Percentiles rank a stretch among this genome's conserved stretches.
Conservation (phyloP, 2,113 vertebrate species). For the Entelurus aequoreus region DNA sequence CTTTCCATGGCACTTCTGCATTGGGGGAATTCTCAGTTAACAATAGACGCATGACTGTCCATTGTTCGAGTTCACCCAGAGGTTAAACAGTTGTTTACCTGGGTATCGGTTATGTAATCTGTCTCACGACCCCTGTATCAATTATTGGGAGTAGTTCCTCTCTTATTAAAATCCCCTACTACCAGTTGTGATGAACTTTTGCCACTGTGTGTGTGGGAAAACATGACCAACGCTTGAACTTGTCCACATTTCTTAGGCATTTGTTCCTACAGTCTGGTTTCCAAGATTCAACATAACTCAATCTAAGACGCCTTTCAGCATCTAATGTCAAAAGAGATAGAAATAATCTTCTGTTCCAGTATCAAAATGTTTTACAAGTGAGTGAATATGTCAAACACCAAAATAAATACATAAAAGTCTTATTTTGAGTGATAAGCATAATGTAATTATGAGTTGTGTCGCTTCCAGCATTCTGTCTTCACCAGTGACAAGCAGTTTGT, state of each 20-base stretch:
- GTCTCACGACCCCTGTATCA: conserved; percentile 31
- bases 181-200: neutral
- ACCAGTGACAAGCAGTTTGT: no score
- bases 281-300: no score
- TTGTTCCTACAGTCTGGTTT: neutral
- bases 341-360: no score
- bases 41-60: conserved; percentile 7
- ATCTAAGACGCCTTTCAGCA: no score
- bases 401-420: no score
- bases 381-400: no score
- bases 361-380: no score
- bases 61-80: conserved; percentile 31
- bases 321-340: no score
- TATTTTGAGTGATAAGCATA: no score
- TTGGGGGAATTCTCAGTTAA: conserved; percentile 8
- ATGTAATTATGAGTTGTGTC: no score
- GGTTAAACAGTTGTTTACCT: conserved; percentile 16
- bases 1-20: conserved; percentile 7
- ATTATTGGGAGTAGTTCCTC: conserved; percentile 25
- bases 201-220: conserved; percentile 28
- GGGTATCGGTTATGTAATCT: conserved; percentile 27
- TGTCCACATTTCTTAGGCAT: conserved; percentile 28
- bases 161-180: conserved; percentile 27
- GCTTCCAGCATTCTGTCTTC: no score
- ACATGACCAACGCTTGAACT: conserved; percentile 32